Percentiles rank a stretch among this genome's conserved stretches.
These are phyloP conservation scores for Acanthis flammea DNA, from an alignment of 2,797 vertebrate species.

Conservation along the genomic window DNA sequence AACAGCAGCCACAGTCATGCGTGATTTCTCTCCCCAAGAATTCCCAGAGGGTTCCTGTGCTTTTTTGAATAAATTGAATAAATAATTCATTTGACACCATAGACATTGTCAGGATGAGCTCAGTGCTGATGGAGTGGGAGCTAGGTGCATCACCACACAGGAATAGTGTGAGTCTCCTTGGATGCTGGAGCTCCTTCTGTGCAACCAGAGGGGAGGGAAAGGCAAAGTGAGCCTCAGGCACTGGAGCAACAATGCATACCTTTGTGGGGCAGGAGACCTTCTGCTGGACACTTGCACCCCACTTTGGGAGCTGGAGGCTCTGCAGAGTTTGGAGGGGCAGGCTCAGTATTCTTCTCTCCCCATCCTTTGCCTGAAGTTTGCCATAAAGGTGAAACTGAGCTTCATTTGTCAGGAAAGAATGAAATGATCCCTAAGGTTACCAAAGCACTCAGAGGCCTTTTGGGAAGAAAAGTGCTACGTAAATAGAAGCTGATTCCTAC, in stretches of 20 bases:
- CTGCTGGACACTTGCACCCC: background rate
- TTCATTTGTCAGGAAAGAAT: conserved; percentile 6
- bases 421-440: conserved; percentile 17
- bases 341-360: background rate
- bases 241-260: background rate
- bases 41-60: background rate
- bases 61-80: background rate
- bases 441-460: background rate
- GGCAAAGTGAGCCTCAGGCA: background rate
- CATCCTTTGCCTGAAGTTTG: background rate
- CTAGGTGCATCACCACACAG: background rate
- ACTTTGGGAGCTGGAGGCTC: background rate
- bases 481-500: conserved; percentile 51
- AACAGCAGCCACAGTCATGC: background rate
- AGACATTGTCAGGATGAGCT: background rate
- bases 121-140: background rate
- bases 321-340: background rate
- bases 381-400: background rate
- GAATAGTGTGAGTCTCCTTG: background rate
- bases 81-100: background rate
- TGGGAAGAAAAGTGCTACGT: conserved; percentile 19
- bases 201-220: background rate
- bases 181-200: background rate
- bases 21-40: background rate
- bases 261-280: background rate